These are phyloP conservation scores for Hippoglossus hippoglossus DNA, from an alignment of 2,797 vertebrate species.

Conservation along the genomic window DNA sequence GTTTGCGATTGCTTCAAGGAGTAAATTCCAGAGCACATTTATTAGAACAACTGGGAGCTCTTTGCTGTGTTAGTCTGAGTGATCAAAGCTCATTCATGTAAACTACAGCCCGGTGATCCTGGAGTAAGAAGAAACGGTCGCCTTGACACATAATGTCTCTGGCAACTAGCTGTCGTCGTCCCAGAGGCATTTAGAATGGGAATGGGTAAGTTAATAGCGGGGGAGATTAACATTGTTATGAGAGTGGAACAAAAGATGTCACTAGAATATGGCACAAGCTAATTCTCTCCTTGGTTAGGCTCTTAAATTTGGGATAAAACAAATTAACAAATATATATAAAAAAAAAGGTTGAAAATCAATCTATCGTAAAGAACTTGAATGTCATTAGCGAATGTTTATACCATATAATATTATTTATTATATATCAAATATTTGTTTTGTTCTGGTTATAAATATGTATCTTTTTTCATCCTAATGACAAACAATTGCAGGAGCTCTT, in stretches of 20 bases:
- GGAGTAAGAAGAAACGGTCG: slow-evolving; percentile 35
- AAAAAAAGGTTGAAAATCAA: too few species aligned
- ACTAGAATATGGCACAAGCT: too few species aligned
- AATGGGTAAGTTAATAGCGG: too few species aligned
- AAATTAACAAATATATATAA: slow-evolving; percentile 19
- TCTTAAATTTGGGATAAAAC: background rate
- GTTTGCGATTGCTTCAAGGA: slow-evolving; percentile 1
- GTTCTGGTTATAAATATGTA: too few species aligned
- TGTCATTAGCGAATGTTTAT: too few species aligned
- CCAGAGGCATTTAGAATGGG: background rate
- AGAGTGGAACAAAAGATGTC: background rate
- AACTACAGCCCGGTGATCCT: slow-evolving; percentile 35
- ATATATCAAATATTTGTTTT: too few species aligned
- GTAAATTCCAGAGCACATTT: slow-evolving; percentile 2
- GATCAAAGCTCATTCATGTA: slow-evolving; percentile 27
- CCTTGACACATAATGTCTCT: too few species aligned
- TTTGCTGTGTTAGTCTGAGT: slow-evolving; percentile 7
- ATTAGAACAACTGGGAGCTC: slow-evolving; percentile 7
- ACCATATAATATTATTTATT: too few species aligned
- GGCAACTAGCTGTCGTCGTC: too few species aligned
- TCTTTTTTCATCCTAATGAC: too few species aligned
- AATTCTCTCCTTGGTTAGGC: too few species aligned
- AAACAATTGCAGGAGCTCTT: slow-evolving; percentile 3
- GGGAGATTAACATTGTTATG: background rate
- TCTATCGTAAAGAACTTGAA: too few species aligned